Percentiles rank a stretch among this genome's conserved stretches.
These are phyloP conservation scores for Raja brachyura DNA, from an alignment of 2,113 vertebrate species.

Conservation along the genomic window DNA sequence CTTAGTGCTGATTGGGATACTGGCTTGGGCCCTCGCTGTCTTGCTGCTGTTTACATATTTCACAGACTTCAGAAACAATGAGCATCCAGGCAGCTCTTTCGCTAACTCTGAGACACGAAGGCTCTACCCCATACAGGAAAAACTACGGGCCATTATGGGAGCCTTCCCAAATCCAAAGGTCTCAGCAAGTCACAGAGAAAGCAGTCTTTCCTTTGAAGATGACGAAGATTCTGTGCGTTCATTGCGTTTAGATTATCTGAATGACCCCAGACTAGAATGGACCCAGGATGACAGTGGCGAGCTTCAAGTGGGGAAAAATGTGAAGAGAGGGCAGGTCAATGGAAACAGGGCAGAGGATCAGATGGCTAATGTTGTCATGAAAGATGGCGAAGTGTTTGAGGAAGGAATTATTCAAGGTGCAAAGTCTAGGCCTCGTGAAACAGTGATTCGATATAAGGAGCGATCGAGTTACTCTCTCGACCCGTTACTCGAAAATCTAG, in stretches of 20 bases:
- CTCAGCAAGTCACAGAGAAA: constrained; percentile 41
- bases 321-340: background rate
- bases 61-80: constrained; percentile 73
- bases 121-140: constrained; percentile 73
- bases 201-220: constrained; percentile 10
- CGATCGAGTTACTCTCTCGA: background rate
- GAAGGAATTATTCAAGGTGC: constrained; percentile 20
- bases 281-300: constrained; percentile 6
- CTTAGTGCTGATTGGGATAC: constrained; percentile 78
- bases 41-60: constrained; percentile 86
- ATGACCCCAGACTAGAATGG: constrained; percentile 28
- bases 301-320: background rate
- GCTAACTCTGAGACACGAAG: constrained; percentile 75
- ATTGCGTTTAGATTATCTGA: constrained; percentile 32
- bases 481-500: constrained; percentile 28
- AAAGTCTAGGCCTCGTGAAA: background rate
- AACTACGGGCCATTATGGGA: constrained; percentile 67
- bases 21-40: constrained; percentile 85
- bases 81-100: constrained; percentile 64
- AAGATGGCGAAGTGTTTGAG: background rate
- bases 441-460: background rate
- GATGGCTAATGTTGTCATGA: background rate
- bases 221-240: constrained; percentile 32
- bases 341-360: background rate
- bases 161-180: constrained; percentile 58